Conservation (phyloP, 2,113 vertebrate genomes). For the Struthio camelus region DNA sequence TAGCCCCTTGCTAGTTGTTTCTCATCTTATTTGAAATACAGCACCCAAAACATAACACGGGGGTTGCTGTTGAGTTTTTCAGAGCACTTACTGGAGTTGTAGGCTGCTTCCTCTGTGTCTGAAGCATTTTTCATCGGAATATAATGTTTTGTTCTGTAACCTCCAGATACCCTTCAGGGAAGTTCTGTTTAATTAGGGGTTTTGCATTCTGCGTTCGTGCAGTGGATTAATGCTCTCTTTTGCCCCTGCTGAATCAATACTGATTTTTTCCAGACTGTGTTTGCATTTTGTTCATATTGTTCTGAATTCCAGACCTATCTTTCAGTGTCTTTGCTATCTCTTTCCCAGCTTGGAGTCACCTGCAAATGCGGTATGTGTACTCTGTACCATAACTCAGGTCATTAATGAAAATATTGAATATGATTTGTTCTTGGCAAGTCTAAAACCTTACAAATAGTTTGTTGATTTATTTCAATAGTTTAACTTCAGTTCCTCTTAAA, state of each 20-base stretch:
- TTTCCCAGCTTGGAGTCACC: background rate
- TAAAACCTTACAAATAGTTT: background rate
- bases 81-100: background rate
- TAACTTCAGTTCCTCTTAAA: background rate
- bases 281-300: background rate
- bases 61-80: background rate
- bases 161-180: background rate
- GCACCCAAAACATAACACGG: fast-evolving
- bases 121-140: background rate
- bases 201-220: fast-evolving
- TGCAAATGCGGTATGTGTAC: background rate
- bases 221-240: background rate
- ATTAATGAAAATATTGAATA: background rate
- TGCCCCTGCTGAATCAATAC: background rate
- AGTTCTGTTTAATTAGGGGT: fast-evolving
- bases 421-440: background rate
- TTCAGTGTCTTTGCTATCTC: background rate
- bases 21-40: background rate
- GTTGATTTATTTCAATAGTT: background rate
- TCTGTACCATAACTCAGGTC: background rate
- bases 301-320: background rate
- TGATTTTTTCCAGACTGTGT: background rate
- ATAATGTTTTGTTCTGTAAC: background rate
- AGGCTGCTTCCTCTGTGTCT: background rate
- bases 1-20: background rate